A percentile compares a stretch with the other conserved stretches of the same genome.
Conservation (phyloP, 2,797 vertebrate genomes). For the Astyanax mexicanus region DNA sequence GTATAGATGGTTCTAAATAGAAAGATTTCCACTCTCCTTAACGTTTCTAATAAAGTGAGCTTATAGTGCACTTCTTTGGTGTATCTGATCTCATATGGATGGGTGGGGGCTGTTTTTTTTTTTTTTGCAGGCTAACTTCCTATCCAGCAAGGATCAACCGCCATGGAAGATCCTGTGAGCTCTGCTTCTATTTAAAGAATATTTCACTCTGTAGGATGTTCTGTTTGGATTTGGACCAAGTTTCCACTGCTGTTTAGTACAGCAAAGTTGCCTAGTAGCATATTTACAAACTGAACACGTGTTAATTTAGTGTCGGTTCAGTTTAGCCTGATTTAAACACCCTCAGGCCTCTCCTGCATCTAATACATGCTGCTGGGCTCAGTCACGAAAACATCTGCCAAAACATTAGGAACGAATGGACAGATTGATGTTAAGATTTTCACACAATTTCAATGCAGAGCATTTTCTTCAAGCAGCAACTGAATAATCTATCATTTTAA, state of each 20-base stretch:
- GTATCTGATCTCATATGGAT: too few species aligned
- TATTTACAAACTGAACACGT: too few species aligned
- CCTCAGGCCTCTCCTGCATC: neutral
- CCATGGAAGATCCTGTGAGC: neutral
- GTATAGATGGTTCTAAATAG: too few species aligned
- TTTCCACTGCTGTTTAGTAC: constrained; percentile 17
- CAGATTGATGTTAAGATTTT: too few species aligned
- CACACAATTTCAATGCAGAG: too few species aligned
- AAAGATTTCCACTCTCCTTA: too few species aligned
- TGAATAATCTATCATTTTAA: too few species aligned
- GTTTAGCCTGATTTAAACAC: neutral
- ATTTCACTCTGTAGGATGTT: constrained; percentile 6
- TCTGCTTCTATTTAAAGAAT: constrained; percentile 35
- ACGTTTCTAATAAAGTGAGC: too few species aligned
- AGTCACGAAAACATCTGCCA: neutral
- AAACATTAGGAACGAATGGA: neutral
- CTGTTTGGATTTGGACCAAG: neutral
- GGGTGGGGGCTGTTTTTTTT: too few species aligned
- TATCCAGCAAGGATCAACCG: constrained; percentile 10
- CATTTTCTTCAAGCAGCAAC: too few species aligned
- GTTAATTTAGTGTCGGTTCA: neutral
- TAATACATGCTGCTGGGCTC: neutral
- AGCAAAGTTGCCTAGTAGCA: neutral
- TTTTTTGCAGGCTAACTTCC: constrained; percentile 9
- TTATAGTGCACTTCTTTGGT: too few species aligned